Base-by-base conservation (phyloP, 1,140 invertebrate genomes). In the Galleria mellonella region DNA sequence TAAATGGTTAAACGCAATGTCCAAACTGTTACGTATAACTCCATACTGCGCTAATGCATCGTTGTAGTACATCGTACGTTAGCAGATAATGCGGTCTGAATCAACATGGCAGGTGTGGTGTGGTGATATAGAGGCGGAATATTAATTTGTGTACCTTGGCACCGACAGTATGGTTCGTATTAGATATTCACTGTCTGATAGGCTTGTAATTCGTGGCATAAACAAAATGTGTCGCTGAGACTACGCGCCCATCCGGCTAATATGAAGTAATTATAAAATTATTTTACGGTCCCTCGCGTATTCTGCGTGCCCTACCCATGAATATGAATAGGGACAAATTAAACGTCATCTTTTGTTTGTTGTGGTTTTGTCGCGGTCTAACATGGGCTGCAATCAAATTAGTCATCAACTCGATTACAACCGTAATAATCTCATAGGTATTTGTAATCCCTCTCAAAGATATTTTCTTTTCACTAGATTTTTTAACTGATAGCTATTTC, bases 71-170 rank as follows among this genome's bases (percentile, higher is more conserved):
- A 61, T 44, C 41, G 12, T 55, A 53, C 39, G 52, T 51, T 52
- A 52, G 28, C 29, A 41, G 52, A 71, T 68, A 70, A 72, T 66
- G 55, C 49, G 49, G 51, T 47, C 62, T 72, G 67, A 71, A 68
- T 65, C 56, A 75, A 72, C 67, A 72, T 46, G 38, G 44, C 57
- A 62, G 60, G 58, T 62, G 61, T 47, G 50, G 38, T 43, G 13
- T 37, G 37, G 51, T 55, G 55, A 67, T 60, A 65, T 59, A 69
- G 47, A 54, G 45, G 51, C 31, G 52, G 71, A 62, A 74, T 74
- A 73, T 73, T 71, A 71, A 73, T 73, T 64, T 64, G 65, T 71
- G 55, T 69, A 53, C 50, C 39, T 55, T 57, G 46, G 35, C 52
- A 55, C 55, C 44, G 42, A 38, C 48, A 37, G 29, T 47, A 36